Evolutionary conservation across 2,888 invertebrate genomes (phyloP), one percentile per base, ranked within the genome.

Genomic region (Homarus gammarus): DNA sequence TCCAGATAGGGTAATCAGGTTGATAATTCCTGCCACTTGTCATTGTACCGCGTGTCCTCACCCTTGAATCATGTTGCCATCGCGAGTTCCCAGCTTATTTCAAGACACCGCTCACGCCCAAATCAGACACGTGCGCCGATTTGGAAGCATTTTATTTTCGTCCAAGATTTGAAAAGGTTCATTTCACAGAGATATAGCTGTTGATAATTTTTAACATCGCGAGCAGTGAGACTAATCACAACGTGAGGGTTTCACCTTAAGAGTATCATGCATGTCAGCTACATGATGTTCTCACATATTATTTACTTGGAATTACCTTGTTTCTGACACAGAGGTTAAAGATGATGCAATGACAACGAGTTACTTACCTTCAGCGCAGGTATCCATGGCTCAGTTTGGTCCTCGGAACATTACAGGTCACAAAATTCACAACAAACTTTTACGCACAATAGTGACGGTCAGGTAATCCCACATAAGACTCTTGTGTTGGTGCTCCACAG

Each of bases 321-420:
- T 12, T 0, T 49, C 49, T 15, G 15, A 12, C 15, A 49, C 15
- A 49, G 15, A 49, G 8, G 49, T 49, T 49, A 49, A 12, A 49
- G 15, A 49, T 49, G 15, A 12, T 49, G 49, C n/a, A n/a, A 49
- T 1, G 18, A 22, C 10, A 0, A 56, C 5, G 56, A 33, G 18
- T 73, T 6, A 86, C 86, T 86, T 72, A 86, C 86, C 86, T 86
- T 86, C 86, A 70, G 79, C 70, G 77, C 86, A 86, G 86, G 86
- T 86, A 86, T 77, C 75, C 86, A 86, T 86, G 70, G 38, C 56
- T 86, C 86, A 86, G 51, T 18, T 40, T 36, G 70, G 86, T 78
- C 75, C 33, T 51, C 56, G 79, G 79, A 68, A 79, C 86, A 86
- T 86, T 77, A 78, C 78, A 49, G 73, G 70, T 72, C 84, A 84